phyloP scores from a whole-genome alignment of 1,140 invertebrate genomes.

The Brachionus angularis region DNA sequence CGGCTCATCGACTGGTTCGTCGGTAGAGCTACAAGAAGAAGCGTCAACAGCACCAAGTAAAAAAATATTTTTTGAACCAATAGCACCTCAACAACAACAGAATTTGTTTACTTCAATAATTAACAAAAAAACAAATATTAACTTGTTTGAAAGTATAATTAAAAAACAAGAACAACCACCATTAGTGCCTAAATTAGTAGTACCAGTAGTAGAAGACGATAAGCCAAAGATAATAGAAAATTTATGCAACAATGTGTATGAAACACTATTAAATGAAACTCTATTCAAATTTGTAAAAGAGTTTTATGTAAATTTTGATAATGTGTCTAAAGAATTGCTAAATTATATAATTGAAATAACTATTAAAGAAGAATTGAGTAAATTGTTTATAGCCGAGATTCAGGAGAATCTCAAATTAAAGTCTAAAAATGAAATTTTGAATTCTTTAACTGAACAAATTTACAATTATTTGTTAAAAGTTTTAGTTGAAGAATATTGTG shows the following conservation, averaged over 20 bases:
- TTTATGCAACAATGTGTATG: not conserved
- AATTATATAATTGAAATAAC: not conserved
- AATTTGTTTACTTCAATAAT: not conserved
- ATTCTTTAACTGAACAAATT: not conserved
- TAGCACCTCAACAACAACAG: not conserved
- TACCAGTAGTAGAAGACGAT: not conserved
- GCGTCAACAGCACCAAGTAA: not conserved
- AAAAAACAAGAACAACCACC: not conserved
- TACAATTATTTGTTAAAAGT: not conserved
- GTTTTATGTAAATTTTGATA: no score
- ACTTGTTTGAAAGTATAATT: constrained; percentile 24
- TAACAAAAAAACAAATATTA: not conserved
- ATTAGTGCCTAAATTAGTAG: not conserved
- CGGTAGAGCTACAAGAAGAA: not conserved
- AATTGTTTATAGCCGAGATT: not conserved
- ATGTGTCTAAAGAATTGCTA: not conserved
- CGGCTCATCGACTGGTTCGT: not conserved
- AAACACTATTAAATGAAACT: no score
- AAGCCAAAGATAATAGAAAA: constrained; percentile 6
- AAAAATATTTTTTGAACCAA: not conserved
- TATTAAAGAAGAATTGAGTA: constrained; percentile 8
- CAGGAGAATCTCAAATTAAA: constrained; percentile 11
- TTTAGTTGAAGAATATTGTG: not conserved
- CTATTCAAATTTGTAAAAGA: no score
- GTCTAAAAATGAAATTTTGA: constrained; percentile 23